Evolutionary conservation across 2,797 vertebrate species (phyloP), one percentile per base, ranked within the genome.

Genomic region (Neomorphus geoffroyi): DNA sequence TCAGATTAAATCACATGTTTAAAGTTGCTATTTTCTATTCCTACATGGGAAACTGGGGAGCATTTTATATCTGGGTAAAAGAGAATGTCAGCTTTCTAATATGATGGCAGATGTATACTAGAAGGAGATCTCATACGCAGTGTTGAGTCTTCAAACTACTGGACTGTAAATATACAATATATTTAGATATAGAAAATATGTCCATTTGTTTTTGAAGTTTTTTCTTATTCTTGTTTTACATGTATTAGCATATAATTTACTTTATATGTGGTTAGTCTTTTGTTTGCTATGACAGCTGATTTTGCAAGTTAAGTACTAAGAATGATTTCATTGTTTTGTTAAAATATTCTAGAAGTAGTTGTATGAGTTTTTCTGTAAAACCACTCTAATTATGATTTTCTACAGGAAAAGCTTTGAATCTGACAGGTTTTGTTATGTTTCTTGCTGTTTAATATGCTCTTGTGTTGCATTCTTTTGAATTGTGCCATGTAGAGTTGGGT

Each of bases 221-320:
- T 35, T 92, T 19, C 15, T 72, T 70, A 35, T 35, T 27, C 61
- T 71, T 88, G 43, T 46, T 86, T 70, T 83, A 46, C 30, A 28
- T 56, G 10, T 62, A 70, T 66, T 83, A 80, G 15, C 46, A 46
- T 92, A 50, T 58, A 46, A 73, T 92, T 94, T 79, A 48, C n/a
- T 71, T 88, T 73, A 43, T 69, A 54, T 8, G 8, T 1, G 12
- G 27, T 32, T 79, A 72, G 35, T 67, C 18, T 78, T 88, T 82
- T 90, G 64, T 84, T 93, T 88, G 88, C 27, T 2, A 0, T 60
- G 61, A 48, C 53, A 80, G 26, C 69, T 88, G 62, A 23, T 66
- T 93, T 83, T 90, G 73, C 53, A 80, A 66, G 48, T 80, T 64
- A 83, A 80, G 70, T 74, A 19, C 15, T 58, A 86, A 73, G 45